Base-by-base conservation (phyloP, 2,113 vertebrate genomes). In the Numenius arquata region DNA sequence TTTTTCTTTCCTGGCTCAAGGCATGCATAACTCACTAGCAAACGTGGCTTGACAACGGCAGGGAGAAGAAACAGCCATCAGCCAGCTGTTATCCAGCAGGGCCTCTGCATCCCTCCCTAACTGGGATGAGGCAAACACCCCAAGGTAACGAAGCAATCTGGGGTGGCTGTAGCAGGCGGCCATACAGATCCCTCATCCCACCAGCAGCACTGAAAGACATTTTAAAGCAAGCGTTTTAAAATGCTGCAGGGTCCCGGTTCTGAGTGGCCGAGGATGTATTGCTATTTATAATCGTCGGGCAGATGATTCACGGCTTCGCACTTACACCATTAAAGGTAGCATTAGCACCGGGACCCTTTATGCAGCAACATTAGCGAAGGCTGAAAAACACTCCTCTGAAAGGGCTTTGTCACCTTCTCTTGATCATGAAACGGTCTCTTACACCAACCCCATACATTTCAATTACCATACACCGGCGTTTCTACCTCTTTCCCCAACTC, bases 361-460 rank as follows among this genome's bases (percentile, higher is more conserved):
- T 70, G 38, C 94, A 95, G 90, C 71, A 85, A 85, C 70, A 73
- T 93, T 89, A 97, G 93, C 2, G 23, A 96, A 92, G 7, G 30
- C 88, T 94, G 83, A 92, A 92, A 95, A 96, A 95, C 84, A 93
- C 58, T 95, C 74, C 92, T 95, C 95, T 91, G 90, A 94, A 97
- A 97, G 89, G 94, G 87, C 76, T 92, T 82, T 97, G 97, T 98
- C 97, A 97, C 95, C 94, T 97, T 97, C 71, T 85, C 95, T 90
- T 59, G 78, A 78, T 93, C 20, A 36, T 86, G 88, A 95, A 97
- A 95, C 7, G 17, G 92, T 68, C 96, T 96, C 92, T 96, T 95
- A 88, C 91, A 85, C 93, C 85, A 90, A 52, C 47, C 78, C 88
- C 12, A 32, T 92, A 92, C 94, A 84, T 98, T 97, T 97, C 92